These are phyloP conservation scores for Ciconia nigra DNA, from an alignment of 2,797 vertebrate genomes.

Conservation along the genomic window DNA sequence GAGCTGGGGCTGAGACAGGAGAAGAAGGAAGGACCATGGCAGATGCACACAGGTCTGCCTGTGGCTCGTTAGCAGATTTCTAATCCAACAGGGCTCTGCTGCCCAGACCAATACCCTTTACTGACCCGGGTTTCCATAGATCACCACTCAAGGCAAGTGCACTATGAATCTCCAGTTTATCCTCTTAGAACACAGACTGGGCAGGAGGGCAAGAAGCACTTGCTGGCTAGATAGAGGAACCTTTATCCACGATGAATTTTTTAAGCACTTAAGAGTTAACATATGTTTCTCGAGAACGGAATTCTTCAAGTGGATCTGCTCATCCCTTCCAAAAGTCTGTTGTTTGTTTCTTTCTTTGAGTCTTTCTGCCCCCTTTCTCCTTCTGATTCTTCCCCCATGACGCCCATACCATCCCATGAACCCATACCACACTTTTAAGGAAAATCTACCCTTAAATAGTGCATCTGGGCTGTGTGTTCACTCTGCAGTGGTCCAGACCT, in stretches of 20 bases:
- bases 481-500: not conserved
- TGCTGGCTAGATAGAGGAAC: not conserved
- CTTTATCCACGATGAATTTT: not conserved
- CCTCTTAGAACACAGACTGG: not conserved
- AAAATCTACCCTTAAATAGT: not conserved
- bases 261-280: not conserved
- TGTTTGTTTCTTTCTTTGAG: not conserved
- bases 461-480: not conserved
- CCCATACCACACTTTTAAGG: not conserved
- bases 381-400: not conserved
- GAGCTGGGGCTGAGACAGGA: not conserved
- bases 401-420: not conserved
- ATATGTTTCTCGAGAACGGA: not conserved
- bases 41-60: not conserved
- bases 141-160: not conserved
- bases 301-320: not conserved
- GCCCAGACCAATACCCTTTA: not conserved
- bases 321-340: not conserved
- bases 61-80: not conserved
- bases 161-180: not conserved
- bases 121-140: not conserved
- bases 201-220: not conserved
- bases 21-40: not conserved
- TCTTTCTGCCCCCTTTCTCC: not conserved
- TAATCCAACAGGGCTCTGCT: not conserved